Base-by-base conservation (phyloP, 2,888 invertebrate genomes). In the Beris morrisii region DNA sequence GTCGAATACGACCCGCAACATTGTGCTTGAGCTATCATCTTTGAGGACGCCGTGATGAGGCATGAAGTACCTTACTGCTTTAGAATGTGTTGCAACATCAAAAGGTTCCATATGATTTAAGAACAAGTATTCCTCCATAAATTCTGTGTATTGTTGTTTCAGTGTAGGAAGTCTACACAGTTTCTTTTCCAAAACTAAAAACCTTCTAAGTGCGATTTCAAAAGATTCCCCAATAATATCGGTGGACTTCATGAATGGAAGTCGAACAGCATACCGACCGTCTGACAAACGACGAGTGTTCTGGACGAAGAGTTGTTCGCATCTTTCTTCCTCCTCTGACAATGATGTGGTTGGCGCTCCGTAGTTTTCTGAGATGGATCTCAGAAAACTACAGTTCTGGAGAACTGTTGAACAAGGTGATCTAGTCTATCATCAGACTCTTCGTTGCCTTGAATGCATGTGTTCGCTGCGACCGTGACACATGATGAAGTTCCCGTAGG, bases 21-120 rank as follows among this genome's bases (percentile, higher is more conserved):
- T 22, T 22, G 22, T 22, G 22, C 22, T 22, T 22, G 22, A 22
- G 22, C 22, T 22, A 22, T 22, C 22, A 22, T 22, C 22, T 22
- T 22, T 22, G 22, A 22, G 22, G 22, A 22, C 22, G 52, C 22
- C 6, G n/a, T 52, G 52, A 15, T 52, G 52, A 5, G 52, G 52
- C 15, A 52, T 52, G 22, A 52, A 52, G 52, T 52, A 52, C n/a
- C n/a, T n/a, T n/a, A n/a, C 13, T 7, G 52, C 5, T 15, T n/a
- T 13, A 50, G 7, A 13, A 4, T 50, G 7, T 11, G 7, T 9
- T 53, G 22, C 53, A 11, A 53, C 11, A 32, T 54, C 31, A 9
- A 54, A 11, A n/a, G 11, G 32, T 31, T 30, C 15, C 54, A 54
- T 54, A 5, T 52, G 52, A 2, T 30, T 30, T 11, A 52, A 22